Evolutionary conservation across 2,113 vertebrate species (phyloP).

Genomic region (Prinia subflava): DNA sequence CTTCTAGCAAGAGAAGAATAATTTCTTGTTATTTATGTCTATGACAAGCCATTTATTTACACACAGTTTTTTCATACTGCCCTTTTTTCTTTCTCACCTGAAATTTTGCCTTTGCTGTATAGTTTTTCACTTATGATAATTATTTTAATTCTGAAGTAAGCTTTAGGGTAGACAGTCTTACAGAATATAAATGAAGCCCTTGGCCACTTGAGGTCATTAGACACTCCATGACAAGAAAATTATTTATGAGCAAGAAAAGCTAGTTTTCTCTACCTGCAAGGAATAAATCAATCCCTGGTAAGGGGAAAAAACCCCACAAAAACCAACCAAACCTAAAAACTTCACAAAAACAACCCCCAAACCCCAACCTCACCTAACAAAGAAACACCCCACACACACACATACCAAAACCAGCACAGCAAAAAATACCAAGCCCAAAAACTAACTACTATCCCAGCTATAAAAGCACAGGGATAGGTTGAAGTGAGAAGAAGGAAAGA

Average conservation of each 20-base stretch:
- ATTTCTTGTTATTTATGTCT: neutral
- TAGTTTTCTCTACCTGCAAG: neutral
- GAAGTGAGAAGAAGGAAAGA: neutral
- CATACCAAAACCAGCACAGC: neutral
- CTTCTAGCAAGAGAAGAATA: neutral
- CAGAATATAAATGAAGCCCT: neutral
- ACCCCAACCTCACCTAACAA: neutral
- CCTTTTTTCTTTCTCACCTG: neutral
- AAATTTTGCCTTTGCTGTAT: neutral
- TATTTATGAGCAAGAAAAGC: neutral
- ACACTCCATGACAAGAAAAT: neutral
- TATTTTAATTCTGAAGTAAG: neutral
- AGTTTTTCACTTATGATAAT: neutral
- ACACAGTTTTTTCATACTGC: neutral
- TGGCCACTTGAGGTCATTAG: neutral
- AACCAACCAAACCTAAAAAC: neutral
- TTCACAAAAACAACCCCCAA: no score
- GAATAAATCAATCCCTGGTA: neutral
- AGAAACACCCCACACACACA: neutral
- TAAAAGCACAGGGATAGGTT: neutral
- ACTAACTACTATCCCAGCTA: neutral
- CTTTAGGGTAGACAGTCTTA: neutral
- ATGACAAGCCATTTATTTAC: conserved; percentile 4
- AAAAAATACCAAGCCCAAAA: neutral
- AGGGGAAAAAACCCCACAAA: rapidly evolving